Evolutionary conservation across 1,140 invertebrate species (phyloP).

Genomic region (Lasaia peninsularis): DNA sequence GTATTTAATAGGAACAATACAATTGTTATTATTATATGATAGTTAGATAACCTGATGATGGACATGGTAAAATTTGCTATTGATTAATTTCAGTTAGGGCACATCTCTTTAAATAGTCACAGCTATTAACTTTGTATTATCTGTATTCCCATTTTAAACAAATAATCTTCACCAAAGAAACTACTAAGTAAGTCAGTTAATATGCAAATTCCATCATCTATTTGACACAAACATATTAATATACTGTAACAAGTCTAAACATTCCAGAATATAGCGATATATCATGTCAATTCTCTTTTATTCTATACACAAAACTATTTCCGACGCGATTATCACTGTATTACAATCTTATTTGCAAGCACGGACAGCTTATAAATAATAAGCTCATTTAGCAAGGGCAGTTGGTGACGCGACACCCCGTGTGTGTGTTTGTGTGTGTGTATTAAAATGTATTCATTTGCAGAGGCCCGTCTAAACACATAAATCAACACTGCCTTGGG

Average conservation of each 20-base stretch:
- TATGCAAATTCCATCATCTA: not conserved
- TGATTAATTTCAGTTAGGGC: too few species aligned
- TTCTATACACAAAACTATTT: constrained; percentile 1
- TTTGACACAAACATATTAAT: not conserved
- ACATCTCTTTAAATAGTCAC: too few species aligned
- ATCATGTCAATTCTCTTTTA: constrained; percentile 11
- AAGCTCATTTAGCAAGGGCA: constrained; percentile 36
- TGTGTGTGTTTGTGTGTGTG: constrained; percentile 44
- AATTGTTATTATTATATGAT: too few species aligned
- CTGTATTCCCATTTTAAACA: too few species aligned
- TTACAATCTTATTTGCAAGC: constrained; percentile 21
- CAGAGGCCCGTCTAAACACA: constrained; percentile 51
- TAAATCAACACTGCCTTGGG: constrained; percentile 68
- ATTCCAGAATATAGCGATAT: not conserved
- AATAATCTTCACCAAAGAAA: not conserved
- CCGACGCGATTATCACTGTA: constrained; percentile 6
- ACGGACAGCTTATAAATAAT: constrained; percentile 37
- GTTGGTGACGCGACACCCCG: constrained; percentile 36
- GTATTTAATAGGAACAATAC: too few species aligned
- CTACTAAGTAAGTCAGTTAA: not conserved
- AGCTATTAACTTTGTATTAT: too few species aligned
- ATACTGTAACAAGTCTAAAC: not conserved
- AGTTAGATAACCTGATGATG: too few species aligned
- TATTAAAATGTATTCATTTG: constrained; percentile 65
- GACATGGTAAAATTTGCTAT: too few species aligned